Evolutionary conservation across 2,797 vertebrate species (phyloP).

Genomic region (Pangasius sanitwongsei): DNA sequence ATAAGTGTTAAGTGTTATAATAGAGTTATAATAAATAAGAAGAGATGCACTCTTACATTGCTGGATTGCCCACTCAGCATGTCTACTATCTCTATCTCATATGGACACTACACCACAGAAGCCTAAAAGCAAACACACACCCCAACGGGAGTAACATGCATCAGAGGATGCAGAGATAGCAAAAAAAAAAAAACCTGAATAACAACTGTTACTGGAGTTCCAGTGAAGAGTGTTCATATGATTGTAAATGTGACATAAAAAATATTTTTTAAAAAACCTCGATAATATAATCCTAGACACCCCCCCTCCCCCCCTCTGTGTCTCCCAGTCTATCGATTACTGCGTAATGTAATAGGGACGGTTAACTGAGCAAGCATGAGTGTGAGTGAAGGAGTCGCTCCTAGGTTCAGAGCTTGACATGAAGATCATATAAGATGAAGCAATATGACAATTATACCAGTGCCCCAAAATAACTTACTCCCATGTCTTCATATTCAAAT

Average conservation of each 20-base stretch:
- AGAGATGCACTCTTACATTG: conserved; percentile 31
- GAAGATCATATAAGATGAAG: conserved; percentile 34
- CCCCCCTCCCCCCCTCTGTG: conserved; percentile 6
- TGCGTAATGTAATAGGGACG: conserved; percentile 52
- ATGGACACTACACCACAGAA: conserved; percentile 23
- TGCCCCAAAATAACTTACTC: neutral
- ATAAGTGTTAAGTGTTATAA: neutral
- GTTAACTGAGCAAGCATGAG: conserved; percentile 46
- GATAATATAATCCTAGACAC: conserved; percentile 40
- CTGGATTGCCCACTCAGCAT: conserved; percentile 44
- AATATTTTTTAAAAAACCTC: conserved; percentile 29
- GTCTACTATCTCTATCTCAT: conserved; percentile 14
- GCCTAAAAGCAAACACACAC: neutral
- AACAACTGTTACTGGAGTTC: conserved; percentile 22
- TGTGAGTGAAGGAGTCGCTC: conserved; percentile 39
- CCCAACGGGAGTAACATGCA: neutral
- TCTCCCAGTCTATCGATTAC: conserved; percentile 54
- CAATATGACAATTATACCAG: conserved; percentile 21
- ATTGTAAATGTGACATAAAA: neutral
- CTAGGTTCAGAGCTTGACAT: conserved; percentile 32
- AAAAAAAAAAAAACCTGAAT: neutral
- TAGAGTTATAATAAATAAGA: conserved; percentile 38
- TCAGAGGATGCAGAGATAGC: neutral
- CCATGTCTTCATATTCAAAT: neutral
- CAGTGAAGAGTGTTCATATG: conserved; percentile 7